Base-by-base conservation (phyloP, 2,888 invertebrate species). In the Ophioninae sp. region DNA sequence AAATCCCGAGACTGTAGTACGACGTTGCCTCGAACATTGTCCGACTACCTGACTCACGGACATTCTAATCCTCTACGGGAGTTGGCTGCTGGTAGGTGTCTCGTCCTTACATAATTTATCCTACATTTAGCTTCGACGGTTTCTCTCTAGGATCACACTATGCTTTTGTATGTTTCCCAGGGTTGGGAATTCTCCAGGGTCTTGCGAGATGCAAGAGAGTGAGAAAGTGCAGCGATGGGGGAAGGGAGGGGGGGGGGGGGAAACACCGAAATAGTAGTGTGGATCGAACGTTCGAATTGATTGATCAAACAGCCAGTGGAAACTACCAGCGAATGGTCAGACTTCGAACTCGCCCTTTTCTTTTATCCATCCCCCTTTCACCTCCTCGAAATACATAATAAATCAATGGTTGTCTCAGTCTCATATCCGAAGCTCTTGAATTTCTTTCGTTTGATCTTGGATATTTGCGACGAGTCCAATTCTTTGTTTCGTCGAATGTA, bases 61-160 rank as follows among this genome's bases (percentile, higher is more conserved):
- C 87, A 61, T 78, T 63, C 78, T 89, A 89, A 89, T 89, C 88
- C 87, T 82, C 76, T 22, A 64, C 72, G 82, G 85, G 85, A 85
- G 85, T 87, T 86, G 85, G 87, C 87, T 88, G 86, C 82, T 80
- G 86, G 75, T 79, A 81, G 78, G 80, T 84, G 82, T 78, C 75
- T 64, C 67, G 51, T 23, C n/a, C 56, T 13, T 37, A 61, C 20
- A 17, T n/a, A 1, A 23, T 67, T 23, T 69, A 71, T 72, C 63
- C 72, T 77, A 39, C 59, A 68, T 80, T 77, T 58, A 17, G 51
- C 63, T 44, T 37, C 13, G 22, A 37, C 39, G 13, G 13, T 22
- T 56, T 56, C 63, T 72, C 51, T n/a, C 17, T 39, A 51, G 37
- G 10, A 65, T 69, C 30, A 64, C 51, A 22, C 23, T 2, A 56